Percentiles rank a stretch among this genome's conserved stretches.
phyloP scores from a whole-genome alignment of 2,888 invertebrate species.

The Orthonevra nobilis region DNA sequence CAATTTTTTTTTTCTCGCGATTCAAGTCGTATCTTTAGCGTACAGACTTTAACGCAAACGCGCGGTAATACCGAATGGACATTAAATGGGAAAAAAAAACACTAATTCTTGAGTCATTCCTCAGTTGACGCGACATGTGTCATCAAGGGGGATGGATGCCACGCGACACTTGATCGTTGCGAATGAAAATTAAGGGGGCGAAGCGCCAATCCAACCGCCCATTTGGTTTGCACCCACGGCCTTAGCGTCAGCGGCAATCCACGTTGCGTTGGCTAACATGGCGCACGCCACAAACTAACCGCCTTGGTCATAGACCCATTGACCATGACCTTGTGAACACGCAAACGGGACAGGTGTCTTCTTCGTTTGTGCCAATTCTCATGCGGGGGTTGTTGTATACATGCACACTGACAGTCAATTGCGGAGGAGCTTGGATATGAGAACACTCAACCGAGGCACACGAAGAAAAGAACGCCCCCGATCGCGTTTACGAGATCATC shows the following conservation, averaged over 20 bases:
- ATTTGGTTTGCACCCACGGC: slow-evolving; percentile 60
- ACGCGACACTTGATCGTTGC: slow-evolving; percentile 61
- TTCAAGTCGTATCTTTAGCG: slow-evolving; percentile 7
- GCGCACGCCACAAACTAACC: slow-evolving; percentile 42
- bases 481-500: slow-evolving; percentile 34
- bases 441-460: slow-evolving; percentile 11
- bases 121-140: slow-evolving; percentile 19
- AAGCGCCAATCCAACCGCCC: slow-evolving; percentile 54
- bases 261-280: slow-evolving; percentile 9
- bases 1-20: slow-evolving; percentile 20
- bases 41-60: slow-evolving; percentile 5
- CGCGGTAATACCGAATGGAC: slow-evolving; percentile 30
- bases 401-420: slow-evolving; percentile 28
- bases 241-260: background rate
- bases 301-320: slow-evolving; percentile 46
- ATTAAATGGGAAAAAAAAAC: slow-evolving; percentile 31
- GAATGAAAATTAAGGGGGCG: slow-evolving; percentile 51
- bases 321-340: slow-evolving; percentile 52
- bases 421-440: slow-evolving; percentile 25
- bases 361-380: slow-evolving; percentile 57
- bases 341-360: slow-evolving; percentile 46
- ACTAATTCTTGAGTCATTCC: slow-evolving; percentile 24
- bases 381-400: slow-evolving; percentile 44
- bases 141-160: slow-evolving; percentile 66
- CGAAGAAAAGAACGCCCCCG: slow-evolving; percentile 50